Base-by-base conservation (phyloP, 2,797 vertebrate genomes). In the Aldrovandia affinis region DNA sequence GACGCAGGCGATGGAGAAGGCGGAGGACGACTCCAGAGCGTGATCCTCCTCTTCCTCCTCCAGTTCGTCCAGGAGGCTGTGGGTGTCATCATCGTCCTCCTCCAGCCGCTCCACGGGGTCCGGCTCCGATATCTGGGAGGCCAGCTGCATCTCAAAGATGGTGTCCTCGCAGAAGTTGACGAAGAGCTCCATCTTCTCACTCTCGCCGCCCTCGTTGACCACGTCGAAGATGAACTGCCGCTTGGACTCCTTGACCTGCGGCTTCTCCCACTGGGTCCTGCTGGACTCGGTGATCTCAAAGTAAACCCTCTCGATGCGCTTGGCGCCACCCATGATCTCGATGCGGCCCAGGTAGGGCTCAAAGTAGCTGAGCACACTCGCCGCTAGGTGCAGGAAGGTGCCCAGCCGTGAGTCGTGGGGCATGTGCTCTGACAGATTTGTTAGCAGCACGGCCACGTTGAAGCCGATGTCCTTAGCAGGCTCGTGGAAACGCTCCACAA, bases 151-250 rank as follows among this genome's bases (percentile, higher is more conserved):
- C 94, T 99, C 98, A 88, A 99, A 99, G 91, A 99, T 99, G 0
- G 98, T 99, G 88, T 99, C 98, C 91, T 99, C 98, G 36, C 98
- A 99, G 92, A 99, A 99, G 90, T 98, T 99, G 36, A 99, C 98
- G 75, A 99, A 99, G 25, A 99, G 95, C 78, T 99, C 98, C 98
- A 99, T 99, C 94, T 99, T 99, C 89, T 99, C 98, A 15, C 98
- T 98, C 88, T 99, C 98, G 8, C 98, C 98, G 0, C 98, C 98
- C 90, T 99, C 98, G 28, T 99, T 99, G 86, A 99, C 98, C 6
- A 99, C 98, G 20, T 99, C 98, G 12, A 99, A 99, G 90, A 99
- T 99, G 84, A 99, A 99, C 89, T 99, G 98, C 20, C 98, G 93
- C 91, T 99, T 99, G 0, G 98, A 99, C 92, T 99, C 98, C 82